Evolutionary conservation across 2,113 vertebrate genomes (phyloP).

Genomic region (Chrysemys picta): DNA sequence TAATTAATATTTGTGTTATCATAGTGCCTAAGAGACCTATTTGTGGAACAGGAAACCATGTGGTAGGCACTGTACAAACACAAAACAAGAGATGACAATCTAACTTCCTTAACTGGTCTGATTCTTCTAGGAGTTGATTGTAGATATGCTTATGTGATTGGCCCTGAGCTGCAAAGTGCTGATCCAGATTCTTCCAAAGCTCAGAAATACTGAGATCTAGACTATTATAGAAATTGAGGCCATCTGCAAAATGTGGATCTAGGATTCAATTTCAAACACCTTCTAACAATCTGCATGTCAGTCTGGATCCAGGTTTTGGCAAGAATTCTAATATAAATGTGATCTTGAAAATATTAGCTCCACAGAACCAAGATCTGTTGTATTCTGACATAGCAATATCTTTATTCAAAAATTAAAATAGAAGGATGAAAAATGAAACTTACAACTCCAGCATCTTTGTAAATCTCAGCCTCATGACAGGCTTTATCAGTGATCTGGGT

Average conservation of each 20-base stretch:
- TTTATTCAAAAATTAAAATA: not conserved
- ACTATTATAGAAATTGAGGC: not conserved
- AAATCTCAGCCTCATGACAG: constrained; percentile 84
- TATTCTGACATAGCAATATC: not conserved
- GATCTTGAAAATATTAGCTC: not conserved
- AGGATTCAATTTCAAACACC: not conserved
- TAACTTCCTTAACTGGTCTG: not conserved
- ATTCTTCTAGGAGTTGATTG: not conserved
- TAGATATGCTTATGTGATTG: not conserved
- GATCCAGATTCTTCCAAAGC: not conserved
- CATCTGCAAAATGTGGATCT: not conserved
- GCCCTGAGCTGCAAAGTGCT: not conserved
- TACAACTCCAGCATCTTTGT: constrained; percentile 84
- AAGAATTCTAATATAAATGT: not conserved
- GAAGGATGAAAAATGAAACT: not conserved
- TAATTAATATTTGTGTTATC: not conserved
- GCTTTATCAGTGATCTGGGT: constrained; percentile 82
- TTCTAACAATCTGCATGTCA: not conserved
- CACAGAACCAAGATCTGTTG: not conserved
- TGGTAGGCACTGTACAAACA: not conserved
- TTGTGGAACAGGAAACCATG: not conserved
- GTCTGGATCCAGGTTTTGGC: not conserved
- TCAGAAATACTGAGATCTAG: not conserved
- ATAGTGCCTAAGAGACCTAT: not conserved
- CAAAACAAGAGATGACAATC: not conserved